Percentiles rank a stretch among this genome's conserved stretches.
These are phyloP conservation scores for Sesamia inferens DNA, from an alignment of 2,888 invertebrate species.

Conservation along the genomic window DNA sequence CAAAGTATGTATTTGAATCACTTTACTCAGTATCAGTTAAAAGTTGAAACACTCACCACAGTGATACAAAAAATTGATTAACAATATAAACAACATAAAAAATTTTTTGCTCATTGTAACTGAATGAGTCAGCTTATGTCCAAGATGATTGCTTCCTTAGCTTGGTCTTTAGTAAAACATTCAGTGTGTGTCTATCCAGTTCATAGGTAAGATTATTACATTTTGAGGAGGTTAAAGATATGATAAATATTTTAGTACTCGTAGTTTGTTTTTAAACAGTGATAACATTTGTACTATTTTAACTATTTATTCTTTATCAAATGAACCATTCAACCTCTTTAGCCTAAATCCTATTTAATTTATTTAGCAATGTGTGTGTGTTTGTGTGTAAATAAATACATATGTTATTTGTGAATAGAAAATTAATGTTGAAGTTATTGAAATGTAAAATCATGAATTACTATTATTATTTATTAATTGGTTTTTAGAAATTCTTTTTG, in stretches of 20 bases:
- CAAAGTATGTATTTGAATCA: constrained; percentile 24
- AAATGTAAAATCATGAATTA: background rate
- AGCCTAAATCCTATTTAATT: constrained; percentile 12
- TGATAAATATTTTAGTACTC: constrained; percentile 29
- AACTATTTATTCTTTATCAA: constrained; percentile 32
- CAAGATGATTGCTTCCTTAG: constrained; percentile 70
- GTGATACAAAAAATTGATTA: constrained; percentile 60
- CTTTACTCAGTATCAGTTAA: constrained; percentile 30
- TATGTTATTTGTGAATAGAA: background rate
- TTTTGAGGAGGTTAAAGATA: constrained; percentile 29
- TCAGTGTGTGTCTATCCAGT: background rate
- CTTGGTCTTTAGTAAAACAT: constrained; percentile 66
- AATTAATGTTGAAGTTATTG: background rate
- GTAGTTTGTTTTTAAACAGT: constrained; percentile 28
- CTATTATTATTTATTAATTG: too few species aligned
- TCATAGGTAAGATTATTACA: too few species aligned
- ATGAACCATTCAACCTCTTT: constrained; percentile 7
- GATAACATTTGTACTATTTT: constrained; percentile 38
- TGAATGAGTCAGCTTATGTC: constrained; percentile 67
- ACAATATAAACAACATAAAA: constrained; percentile 56
- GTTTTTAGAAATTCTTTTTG: background rate
- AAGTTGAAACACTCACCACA: constrained; percentile 37
- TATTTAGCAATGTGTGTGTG: constrained; percentile 4
- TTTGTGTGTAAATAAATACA: background rate
- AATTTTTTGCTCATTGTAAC: constrained; percentile 67